phyloP scores from a whole-genome alignment of 2,113 vertebrate genomes.

The Pelvicachromis taeniatus region DNA sequence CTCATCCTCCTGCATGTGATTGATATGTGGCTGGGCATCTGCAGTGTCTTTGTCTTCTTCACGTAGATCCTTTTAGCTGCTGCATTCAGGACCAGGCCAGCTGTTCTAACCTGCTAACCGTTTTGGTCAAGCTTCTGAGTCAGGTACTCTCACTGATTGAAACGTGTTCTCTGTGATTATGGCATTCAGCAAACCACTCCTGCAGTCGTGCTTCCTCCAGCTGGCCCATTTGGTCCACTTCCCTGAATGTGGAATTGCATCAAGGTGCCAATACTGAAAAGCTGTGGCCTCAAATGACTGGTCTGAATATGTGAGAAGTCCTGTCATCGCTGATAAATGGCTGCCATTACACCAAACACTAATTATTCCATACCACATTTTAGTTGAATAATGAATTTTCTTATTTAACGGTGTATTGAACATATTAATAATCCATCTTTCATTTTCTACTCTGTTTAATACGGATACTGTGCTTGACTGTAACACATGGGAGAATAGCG shows the following conservation, averaged over 20 bases:
- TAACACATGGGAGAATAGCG: neutral
- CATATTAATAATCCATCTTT: neutral
- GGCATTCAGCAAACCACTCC: constrained; percentile 25
- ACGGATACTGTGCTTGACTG: neutral
- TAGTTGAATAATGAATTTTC: neutral
- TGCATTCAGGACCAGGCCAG: neutral
- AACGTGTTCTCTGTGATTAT: constrained; percentile 43
- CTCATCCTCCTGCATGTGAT: constrained; percentile 3
- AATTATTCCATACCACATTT: neutral
- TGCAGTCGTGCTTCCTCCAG: constrained; percentile 24
- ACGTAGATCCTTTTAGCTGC: constrained; percentile 25
- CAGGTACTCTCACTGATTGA: constrained; percentile 29
- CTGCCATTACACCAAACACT: neutral
- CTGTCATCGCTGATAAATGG: neutral
- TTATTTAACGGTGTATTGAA: neutral
- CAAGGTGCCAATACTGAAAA: neutral
- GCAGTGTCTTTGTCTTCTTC: neutral
- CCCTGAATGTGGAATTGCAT: constrained; percentile 6
- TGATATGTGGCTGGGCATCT: constrained; percentile 11
- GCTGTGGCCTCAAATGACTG: neutral
- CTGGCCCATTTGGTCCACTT: constrained; percentile 23
- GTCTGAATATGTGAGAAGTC: neutral
- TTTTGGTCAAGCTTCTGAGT: constrained; percentile 29
- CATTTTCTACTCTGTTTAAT: neutral
- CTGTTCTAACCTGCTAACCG: constrained; percentile 23